Evolutionary conservation across 2,888 invertebrate species (phyloP), one percentile per base, ranked within the genome.

Genomic region (Thera britannica): DNA sequence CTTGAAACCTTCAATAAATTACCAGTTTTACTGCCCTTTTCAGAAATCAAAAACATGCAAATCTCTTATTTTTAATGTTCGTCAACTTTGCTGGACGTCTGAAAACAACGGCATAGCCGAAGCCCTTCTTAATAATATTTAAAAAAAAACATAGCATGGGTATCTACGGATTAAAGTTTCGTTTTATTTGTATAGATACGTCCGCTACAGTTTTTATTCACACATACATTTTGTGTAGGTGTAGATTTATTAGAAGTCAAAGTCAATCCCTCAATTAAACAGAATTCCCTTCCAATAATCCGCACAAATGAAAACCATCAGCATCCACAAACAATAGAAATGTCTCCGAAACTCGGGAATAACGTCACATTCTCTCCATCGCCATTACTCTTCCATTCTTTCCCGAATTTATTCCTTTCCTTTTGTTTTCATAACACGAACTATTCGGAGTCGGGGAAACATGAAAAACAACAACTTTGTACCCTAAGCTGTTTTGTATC

Each of bases 401-500:
- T 58, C 58, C 51, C 44, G 66, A 65, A 71, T 71, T 71, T 72
- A 74, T 72, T 70, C 68, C 59, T 66, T 60, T 63, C 65, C 69
- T 71, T 67, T 70, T 71, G 70, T 71, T 72, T 74, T 68, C 72
- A 71, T 74, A 72, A 68, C 71, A 57, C 58, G 48, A 66, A 69
- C 69, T 69, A 66, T 62, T 51, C 51, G 36, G 65, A 67, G 63
- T 62, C 58, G 49, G 62, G 62, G 60, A 63, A 64, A 69, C 66
- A 63, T 71, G 70, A 66, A 67, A 69, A 73, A 73, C 72, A 72
- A 70, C 72, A 70, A 75, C 59, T 72, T 73, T 60, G 35, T 62
- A 62, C 62, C 67, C 67, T 72, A 73, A 75, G 71, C 74, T 75
- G 77, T 73, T 73, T 73, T 70, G 74, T 75, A 70, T 75, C 68